Percentiles rank a stretch among this genome's conserved stretches.
Conservation (phyloP, 1,140 invertebrate species). For the Caligus rogercresseyi region DNA sequence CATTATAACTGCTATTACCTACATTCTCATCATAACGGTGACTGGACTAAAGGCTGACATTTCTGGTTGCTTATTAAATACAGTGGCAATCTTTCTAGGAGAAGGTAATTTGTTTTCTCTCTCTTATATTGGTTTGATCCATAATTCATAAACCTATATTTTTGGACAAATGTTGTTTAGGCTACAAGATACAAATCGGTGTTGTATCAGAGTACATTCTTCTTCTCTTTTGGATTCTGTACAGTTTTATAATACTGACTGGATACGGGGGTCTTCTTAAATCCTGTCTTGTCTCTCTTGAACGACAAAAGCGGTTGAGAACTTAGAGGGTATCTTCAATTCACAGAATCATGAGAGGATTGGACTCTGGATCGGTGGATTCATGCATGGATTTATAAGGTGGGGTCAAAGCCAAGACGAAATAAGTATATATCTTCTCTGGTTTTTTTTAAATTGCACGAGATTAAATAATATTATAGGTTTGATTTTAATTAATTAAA, state of each 20-base stretch:
- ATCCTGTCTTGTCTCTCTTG: not conserved
- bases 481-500: too few relatives aligned
- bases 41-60: not conserved
- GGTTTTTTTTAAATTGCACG: too few relatives aligned
- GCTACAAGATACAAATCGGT: not conserved
- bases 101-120: too few relatives aligned
- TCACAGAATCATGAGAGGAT: not conserved
- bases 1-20: not conserved
- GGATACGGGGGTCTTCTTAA: not conserved
- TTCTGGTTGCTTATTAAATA: not conserved
- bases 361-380: not conserved
- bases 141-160: too few relatives aligned
- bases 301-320: not conserved
- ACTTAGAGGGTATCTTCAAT: not conserved
- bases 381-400: not conserved
- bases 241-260: not conserved
- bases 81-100: not conserved
- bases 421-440: too few relatives aligned
- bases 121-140: too few relatives aligned
- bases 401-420: not conserved
- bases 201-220: not conserved
- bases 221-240: not conserved
- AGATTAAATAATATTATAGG: too few relatives aligned
- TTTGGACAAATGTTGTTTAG: too few relatives aligned
- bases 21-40: not conserved